Evolutionary conservation across 2,888 invertebrate species (phyloP).

Genomic region (Ryuthela nishihirai): DNA sequence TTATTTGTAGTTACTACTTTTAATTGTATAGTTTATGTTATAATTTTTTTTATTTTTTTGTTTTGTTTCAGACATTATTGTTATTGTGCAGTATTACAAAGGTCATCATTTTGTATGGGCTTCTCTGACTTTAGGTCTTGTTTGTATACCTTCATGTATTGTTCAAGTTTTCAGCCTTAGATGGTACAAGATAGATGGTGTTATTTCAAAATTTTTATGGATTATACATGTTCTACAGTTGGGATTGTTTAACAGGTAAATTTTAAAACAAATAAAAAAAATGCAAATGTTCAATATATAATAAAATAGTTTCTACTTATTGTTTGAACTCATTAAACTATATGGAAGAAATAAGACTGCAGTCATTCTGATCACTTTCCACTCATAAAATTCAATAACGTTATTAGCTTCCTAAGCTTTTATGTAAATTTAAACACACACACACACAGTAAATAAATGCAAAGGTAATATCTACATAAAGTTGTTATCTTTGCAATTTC

Average conservation of each 20-base stretch:
- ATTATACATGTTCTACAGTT: slow-evolving; percentile 61
- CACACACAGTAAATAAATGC: too few species aligned
- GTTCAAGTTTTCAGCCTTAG: slow-evolving; percentile 70
- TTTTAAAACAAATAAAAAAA: not conserved
- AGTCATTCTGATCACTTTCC: not conserved
- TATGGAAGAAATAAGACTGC: too few species aligned
- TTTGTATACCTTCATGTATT: slow-evolving; percentile 68
- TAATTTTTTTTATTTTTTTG: not conserved
- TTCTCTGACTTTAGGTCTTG: slow-evolving; percentile 63
- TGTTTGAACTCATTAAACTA: too few species aligned
- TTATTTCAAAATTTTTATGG: slow-evolving; percentile 6
- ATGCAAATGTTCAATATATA: not conserved
- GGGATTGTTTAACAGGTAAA: slow-evolving; percentile 65
- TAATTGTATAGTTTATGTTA: not conserved
- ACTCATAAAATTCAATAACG: not conserved
- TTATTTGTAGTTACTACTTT: not conserved
- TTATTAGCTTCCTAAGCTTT: not conserved
- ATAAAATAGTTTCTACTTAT: not conserved
- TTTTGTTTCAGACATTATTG: slow-evolving; percentile 22
- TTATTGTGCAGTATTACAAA: slow-evolving; percentile 28
- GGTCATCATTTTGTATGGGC: slow-evolving; percentile 19
- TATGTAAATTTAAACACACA: not conserved
- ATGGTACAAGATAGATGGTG: slow-evolving; percentile 55
- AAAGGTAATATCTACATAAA: too few species aligned
- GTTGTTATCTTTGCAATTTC: too few species aligned